Evolutionary conservation across 2,888 invertebrate species (phyloP), one percentile per base, ranked within the genome.

Genomic region (Eumacrocentrus americanus): DNA sequence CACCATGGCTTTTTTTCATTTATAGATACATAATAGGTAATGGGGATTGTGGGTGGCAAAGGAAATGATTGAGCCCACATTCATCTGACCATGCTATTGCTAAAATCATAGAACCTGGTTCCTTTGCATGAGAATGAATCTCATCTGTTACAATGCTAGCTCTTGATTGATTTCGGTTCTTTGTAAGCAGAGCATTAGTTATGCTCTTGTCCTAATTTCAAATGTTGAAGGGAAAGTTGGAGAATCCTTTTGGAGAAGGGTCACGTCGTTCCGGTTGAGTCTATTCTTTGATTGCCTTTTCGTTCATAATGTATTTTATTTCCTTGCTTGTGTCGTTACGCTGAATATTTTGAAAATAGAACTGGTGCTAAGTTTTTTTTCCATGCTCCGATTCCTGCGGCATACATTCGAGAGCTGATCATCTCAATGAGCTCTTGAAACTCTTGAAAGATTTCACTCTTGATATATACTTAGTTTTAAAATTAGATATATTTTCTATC

Each of bases 331-430:
- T 40, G 22, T 23, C 51, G 40, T 58, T 1, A 42, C 22, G 11
- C 34, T 16, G 20, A 29, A 6, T 20, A 44, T 42, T 35, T 42
- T 58, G 50, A 58, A 58, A 57, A 58, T 50, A 58, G 51, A 42
- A 34, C 47, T 29, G 48, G 40, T 42, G 46, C 22, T 18, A 18
- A 42, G 37, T 57, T 51, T 42, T 42, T 34, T 47, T 34, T 37
- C 20, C 37, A 34, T 50, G 42, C 51, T 58, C 51, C 42, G 42
- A 51, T 51, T 51, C 25, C 25, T 42, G 12, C 1, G 23, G 22
- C 12, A 42, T 16, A 25, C 20, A 22, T 50, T 18, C 35, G 23
- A n/a, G n/a, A n/a, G n/a, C n/a, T n/a, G n/a, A n/a, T n/a, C n/a
- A n/a, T n/a, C n/a, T n/a, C n/a, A n/a, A n/a, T n/a, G n/a, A n/a